A percentile compares a stretch with the other conserved stretches of the same genome.
Evolutionary conservation across 2,797 vertebrate species (phyloP).

Genomic region (Pogoniulus pusillus): DNA sequence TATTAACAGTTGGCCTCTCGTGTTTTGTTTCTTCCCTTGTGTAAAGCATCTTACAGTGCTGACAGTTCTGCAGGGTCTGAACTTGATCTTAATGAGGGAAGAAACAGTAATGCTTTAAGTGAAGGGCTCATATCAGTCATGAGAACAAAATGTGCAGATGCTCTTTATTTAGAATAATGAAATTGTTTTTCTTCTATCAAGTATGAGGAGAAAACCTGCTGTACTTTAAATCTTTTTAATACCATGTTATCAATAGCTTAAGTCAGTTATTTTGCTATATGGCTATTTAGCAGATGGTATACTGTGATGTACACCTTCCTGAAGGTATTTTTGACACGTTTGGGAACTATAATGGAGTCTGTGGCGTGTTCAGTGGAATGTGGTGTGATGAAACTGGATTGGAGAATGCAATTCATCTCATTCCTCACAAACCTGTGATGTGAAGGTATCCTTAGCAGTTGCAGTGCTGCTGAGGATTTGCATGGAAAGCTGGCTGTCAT

Average conservation of each 20-base stretch:
- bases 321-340: background rate
- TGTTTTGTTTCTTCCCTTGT: constrained; percentile 22
- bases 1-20: constrained; percentile 26
- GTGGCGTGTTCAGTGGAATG: background rate
- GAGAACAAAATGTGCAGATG: constrained; percentile 27
- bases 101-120: constrained; percentile 7
- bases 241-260: background rate
- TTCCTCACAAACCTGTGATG: background rate
- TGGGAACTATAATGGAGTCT: background rate
- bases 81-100: constrained; percentile 49
- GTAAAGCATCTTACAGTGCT: constrained; percentile 4
- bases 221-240: background rate
- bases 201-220: background rate
- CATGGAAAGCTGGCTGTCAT: background rate
- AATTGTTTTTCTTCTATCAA: background rate
- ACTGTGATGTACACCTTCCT: background rate
- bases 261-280: background rate
- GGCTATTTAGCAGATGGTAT: background rate
- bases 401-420: background rate
- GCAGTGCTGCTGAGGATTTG: background rate
- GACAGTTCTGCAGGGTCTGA: constrained; percentile 11
- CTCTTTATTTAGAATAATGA: constrained; percentile 34
- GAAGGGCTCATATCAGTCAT: background rate
- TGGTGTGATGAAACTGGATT: background rate
- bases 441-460: background rate